Evolutionary conservation across 2,113 vertebrate species (phyloP).

Genomic region (Atrichornis clamosus): DNA sequence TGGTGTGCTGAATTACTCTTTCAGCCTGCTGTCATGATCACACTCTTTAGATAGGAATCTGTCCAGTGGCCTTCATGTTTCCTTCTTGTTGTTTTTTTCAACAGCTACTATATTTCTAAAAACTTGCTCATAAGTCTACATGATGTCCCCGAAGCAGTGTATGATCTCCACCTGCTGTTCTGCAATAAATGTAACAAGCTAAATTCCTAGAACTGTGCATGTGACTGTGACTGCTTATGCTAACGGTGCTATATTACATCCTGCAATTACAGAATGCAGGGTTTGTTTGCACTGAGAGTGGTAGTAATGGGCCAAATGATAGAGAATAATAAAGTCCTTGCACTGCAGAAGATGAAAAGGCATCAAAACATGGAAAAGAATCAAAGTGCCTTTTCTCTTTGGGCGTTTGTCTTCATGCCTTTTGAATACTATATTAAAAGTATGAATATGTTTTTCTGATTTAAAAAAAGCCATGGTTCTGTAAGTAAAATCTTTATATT

Average conservation of each 20-base stretch:
- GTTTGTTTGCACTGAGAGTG: not conserved
- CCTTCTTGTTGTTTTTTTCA: not conserved
- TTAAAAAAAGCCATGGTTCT: not conserved
- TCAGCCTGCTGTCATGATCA: not conserved
- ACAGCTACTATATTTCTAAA: not conserved
- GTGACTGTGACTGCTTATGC: not conserved
- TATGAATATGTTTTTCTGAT: not conserved
- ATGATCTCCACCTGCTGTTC: slow-evolving; percentile 48
- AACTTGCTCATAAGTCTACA: not conserved
- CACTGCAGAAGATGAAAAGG: not conserved
- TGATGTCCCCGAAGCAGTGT: not conserved
- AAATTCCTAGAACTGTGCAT: not conserved
- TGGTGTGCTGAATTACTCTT: not conserved
- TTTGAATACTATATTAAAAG: not conserved
- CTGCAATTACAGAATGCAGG: not conserved
- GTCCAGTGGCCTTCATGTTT: not conserved
- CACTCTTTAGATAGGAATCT: not conserved
- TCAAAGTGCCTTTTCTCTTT: not conserved
- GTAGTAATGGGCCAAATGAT: not conserved
- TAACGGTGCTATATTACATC: not conserved
- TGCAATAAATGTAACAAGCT: not conserved
- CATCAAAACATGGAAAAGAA: not conserved
- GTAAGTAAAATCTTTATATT: not conserved
- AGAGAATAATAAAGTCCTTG: not conserved
- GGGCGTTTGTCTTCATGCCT: not conserved